Evolutionary conservation across 2,888 invertebrate genomes (phyloP).

Genomic region (Stenoptilia bipunctidactyla): DNA sequence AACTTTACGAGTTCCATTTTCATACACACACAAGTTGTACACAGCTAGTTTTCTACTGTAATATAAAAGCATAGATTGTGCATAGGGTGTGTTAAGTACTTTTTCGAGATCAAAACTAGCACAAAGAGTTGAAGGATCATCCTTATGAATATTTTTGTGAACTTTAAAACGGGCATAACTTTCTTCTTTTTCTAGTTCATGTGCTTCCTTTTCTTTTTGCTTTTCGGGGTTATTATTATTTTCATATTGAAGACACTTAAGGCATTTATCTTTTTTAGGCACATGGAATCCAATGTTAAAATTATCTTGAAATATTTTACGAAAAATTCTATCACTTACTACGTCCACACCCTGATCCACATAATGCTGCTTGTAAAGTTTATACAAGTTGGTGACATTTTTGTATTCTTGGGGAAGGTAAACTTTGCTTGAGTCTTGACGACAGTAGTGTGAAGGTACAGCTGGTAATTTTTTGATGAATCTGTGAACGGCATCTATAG

Average conservation of each 20-base stretch:
- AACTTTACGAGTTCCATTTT: constrained; percentile 9
- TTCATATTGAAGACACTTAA: constrained; percentile 10
- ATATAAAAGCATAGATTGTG: constrained; percentile 13
- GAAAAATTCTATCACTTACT: constrained; percentile 16
- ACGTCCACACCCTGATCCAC: constrained; percentile 7
- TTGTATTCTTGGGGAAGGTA: constrained; percentile 12
- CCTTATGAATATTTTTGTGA: too few relatives aligned
- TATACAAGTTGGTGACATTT: constrained; percentile 12
- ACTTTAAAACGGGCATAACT: too few relatives aligned
- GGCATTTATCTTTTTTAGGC: constrained; percentile 18
- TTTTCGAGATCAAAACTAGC: constrained; percentile 12
- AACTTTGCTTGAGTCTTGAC: constrained; percentile 6
- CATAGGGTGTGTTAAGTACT: constrained; percentile 14
- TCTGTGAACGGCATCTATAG: constrained; percentile 5
- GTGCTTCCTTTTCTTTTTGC: not conserved
- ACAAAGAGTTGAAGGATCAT: too few relatives aligned
- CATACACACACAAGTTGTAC: constrained; percentile 12
- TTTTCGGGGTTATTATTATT: not conserved
- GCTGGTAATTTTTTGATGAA: constrained; percentile 15
- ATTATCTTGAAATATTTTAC: constrained; percentile 14
- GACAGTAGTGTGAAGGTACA: constrained; percentile 18
- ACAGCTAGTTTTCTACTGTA: constrained; percentile 12
- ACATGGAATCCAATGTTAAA: constrained; percentile 18
- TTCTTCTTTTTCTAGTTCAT: constrained; percentile 7
- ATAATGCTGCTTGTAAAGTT: constrained; percentile 11